Conservation (phyloP, 2,113 vertebrate species). For the Nansenia antarctica region DNA sequence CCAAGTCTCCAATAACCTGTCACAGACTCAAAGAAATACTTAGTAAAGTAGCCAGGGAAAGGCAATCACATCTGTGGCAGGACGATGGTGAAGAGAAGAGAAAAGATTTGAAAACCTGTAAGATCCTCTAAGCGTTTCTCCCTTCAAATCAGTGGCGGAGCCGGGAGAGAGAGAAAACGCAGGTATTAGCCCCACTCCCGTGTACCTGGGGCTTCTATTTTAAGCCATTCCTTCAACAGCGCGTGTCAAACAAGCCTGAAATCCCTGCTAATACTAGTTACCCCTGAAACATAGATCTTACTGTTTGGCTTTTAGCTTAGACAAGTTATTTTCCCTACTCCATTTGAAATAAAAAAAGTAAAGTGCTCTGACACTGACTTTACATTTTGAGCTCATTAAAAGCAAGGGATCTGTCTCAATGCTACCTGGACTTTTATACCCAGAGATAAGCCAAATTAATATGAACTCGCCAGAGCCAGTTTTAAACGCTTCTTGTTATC, state of each 20-base stretch:
- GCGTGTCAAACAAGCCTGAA: constrained; percentile 79
- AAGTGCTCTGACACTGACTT: constrained; percentile 74
- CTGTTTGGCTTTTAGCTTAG: constrained; percentile 74
- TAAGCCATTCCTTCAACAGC: constrained; percentile 74
- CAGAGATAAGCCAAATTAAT: constrained; percentile 82
- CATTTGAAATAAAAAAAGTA: constrained; percentile 59
- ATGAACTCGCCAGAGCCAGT: constrained; percentile 75
- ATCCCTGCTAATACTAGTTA: constrained; percentile 82
- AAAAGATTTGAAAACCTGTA: constrained; percentile 66
- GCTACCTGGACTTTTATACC: constrained; percentile 74
- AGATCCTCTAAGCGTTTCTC: constrained; percentile 70
- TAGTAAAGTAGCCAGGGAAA: constrained; percentile 64
- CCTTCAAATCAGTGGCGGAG: constrained; percentile 68
- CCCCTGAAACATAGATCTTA: constrained; percentile 78
- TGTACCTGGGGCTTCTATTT: constrained; percentile 74
- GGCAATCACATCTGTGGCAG: constrained; percentile 60
- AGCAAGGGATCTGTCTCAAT: constrained; percentile 73
- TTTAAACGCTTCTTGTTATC: constrained; percentile 79
- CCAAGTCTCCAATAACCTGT: constrained; percentile 68
- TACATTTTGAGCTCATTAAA: constrained; percentile 82
- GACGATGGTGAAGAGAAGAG: constrained; percentile 53
- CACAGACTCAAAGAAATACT: constrained; percentile 70
- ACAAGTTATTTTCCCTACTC: constrained; percentile 66
- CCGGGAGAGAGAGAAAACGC: constrained; percentile 65
- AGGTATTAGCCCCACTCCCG: constrained; percentile 73